Percentiles rank a stretch among this genome's conserved stretches.
These are phyloP conservation scores for Struthidea cinerea DNA, from an alignment of 2,113 vertebrate genomes.

Conservation along the genomic window DNA sequence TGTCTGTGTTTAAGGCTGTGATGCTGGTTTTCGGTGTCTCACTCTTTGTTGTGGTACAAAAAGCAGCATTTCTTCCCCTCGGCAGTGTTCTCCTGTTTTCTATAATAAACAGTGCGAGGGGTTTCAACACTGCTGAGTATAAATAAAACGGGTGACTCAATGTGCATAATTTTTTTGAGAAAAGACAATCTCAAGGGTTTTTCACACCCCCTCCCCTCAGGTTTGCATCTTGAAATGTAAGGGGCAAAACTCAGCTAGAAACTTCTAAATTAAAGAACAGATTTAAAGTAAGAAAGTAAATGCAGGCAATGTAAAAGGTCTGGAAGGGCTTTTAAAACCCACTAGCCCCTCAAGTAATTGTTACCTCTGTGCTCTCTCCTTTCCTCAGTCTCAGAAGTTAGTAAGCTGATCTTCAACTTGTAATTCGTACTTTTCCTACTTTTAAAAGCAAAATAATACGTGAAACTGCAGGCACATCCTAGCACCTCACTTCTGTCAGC, in stretches of 20 bases:
- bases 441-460: background rate
- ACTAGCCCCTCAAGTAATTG: background rate
- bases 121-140: slow-evolving; percentile 2
- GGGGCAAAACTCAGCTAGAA: background rate
- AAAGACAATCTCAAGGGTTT: background rate
- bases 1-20: slow-evolving; percentile 5
- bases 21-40: background rate
- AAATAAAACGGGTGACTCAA: background rate
- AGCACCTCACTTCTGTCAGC: background rate
- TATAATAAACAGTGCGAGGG: background rate
- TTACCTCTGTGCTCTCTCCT: background rate
- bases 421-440: background rate
- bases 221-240: background rate
- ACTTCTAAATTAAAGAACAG: background rate
- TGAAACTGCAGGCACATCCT: background rate
- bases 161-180: background rate
- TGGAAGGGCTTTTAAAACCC: background rate
- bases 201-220: background rate
- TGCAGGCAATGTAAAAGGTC: background rate
- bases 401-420: slow-evolving; percentile 11
- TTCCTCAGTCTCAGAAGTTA: background rate
- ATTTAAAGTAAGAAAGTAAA: background rate
- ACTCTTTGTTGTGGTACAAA: slow-evolving; percentile 33
- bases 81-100: background rate
- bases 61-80: background rate